These are phyloP conservation scores for Oreonectes daqikongensis DNA, from an alignment of 2,797 vertebrate species.

Conservation along the genomic window DNA sequence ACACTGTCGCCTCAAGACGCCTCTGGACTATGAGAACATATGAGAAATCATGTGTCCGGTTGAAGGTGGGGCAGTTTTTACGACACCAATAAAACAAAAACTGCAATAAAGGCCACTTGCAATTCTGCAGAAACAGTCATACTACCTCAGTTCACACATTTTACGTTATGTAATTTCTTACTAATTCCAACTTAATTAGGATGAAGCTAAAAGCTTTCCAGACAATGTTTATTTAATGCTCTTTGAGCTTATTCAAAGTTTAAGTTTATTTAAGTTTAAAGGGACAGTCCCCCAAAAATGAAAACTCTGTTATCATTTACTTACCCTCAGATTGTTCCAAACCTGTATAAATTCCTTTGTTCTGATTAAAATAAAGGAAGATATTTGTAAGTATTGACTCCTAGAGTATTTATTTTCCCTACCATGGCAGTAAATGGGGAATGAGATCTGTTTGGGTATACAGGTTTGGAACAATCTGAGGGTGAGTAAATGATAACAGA, in stretches of 20 bases:
- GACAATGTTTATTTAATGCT: not conserved
- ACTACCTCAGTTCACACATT: not conserved
- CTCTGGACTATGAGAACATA: not conserved
- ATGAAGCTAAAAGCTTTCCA: not conserved
- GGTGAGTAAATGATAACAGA: too few relatives aligned
- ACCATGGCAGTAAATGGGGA: too few relatives aligned
- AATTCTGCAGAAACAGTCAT: not conserved
- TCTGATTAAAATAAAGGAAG: too few relatives aligned
- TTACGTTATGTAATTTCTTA: not conserved
- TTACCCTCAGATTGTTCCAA: too few relatives aligned
- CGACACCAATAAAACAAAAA: slow-evolving; percentile 7
- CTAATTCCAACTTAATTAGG: not conserved
- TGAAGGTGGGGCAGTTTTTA: slow-evolving; percentile 19
- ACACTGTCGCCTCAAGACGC: not conserved
- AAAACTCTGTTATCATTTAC: too few relatives aligned
- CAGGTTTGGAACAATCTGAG: too few relatives aligned
- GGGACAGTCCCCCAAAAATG: too few relatives aligned
- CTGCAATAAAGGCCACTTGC: slow-evolving; percentile 3
- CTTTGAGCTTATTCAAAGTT: too few relatives aligned
- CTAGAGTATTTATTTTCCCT: too few relatives aligned
- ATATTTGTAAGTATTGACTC: too few relatives aligned
- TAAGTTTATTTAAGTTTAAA: not conserved
- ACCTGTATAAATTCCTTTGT: too few relatives aligned
- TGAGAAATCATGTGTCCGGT: not conserved
- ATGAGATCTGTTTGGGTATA: too few relatives aligned